A percentile compares a stretch with the other conserved stretches of the same genome.
Conservation (phyloP, 2,113 vertebrate species). For the Callospermophilus lateralis region DNA sequence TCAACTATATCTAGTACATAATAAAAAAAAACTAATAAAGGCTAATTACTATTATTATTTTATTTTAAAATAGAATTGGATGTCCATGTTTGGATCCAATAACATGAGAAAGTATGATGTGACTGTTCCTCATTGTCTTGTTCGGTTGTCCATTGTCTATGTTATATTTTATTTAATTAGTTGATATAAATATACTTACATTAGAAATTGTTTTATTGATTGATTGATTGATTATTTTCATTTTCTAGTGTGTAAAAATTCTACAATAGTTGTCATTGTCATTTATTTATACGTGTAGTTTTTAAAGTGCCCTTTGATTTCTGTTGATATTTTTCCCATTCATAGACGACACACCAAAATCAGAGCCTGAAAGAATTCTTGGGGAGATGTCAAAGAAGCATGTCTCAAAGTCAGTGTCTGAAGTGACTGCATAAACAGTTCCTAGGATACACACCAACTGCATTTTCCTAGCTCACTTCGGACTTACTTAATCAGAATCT, state of each 20-base stretch:
- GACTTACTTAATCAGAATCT: background rate
- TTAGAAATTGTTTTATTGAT: background rate
- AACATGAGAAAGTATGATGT: background rate
- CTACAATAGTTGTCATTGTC: background rate
- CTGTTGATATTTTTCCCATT: background rate
- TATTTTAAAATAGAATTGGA: conserved; percentile 37
- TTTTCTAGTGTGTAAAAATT: background rate
- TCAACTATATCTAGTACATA: background rate
- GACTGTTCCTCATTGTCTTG: background rate
- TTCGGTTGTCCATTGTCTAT: background rate
- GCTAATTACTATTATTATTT: background rate
- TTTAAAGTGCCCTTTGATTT: background rate
- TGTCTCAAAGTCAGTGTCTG: background rate
- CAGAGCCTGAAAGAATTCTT: background rate
- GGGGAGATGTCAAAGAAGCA: background rate
- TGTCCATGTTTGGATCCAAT: background rate
- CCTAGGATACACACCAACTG: background rate
- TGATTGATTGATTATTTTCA: background rate
- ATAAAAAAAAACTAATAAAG: background rate
- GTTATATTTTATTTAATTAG: background rate
- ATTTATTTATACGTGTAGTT: conserved; percentile 3
- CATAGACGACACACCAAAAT: background rate
- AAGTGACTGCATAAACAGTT: background rate
- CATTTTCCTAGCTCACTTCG: background rate
- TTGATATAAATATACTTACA: background rate